Conservation (phyloP, 2,888 invertebrate genomes). For the Ariolimax columbianus region DNA sequence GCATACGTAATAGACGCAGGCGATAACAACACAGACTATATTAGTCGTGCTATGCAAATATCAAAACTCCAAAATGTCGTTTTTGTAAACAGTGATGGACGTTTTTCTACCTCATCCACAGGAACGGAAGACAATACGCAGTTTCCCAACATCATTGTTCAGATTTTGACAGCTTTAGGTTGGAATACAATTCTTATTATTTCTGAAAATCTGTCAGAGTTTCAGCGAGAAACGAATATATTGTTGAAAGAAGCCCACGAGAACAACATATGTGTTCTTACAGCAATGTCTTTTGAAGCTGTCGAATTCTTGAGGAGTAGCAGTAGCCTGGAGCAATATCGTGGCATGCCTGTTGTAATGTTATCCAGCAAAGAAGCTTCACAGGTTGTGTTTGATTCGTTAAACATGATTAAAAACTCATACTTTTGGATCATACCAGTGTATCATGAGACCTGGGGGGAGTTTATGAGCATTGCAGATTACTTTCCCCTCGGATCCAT, state of each 20-base stretch:
- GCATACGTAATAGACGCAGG: conserved; percentile 7
- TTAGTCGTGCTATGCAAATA: background rate
- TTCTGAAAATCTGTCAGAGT: background rate
- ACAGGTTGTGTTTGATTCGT: conserved; percentile 8
- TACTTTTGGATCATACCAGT: conserved; percentile 28
- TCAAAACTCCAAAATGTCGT: background rate
- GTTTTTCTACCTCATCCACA: background rate
- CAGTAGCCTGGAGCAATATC: background rate
- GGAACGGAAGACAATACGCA: background rate
- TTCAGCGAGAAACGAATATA: background rate
- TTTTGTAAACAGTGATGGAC: background rate
- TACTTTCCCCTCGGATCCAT: conserved; percentile 36
- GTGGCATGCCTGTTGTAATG: conserved; percentile 15
- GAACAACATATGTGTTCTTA: background rate
- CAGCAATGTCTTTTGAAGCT: background rate
- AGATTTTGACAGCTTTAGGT: background rate
- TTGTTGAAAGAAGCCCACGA: background rate
- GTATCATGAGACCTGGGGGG: background rate
- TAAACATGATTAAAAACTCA: background rate
- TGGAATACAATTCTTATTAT: conserved; percentile 33
- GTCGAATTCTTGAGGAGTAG: background rate
- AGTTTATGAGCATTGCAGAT: background rate
- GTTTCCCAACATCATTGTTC: background rate
- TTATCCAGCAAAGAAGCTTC: conserved; percentile 14
- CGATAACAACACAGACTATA: background rate